These are phyloP conservation scores for Notiomystis cincta DNA, from an alignment of 2,113 vertebrate species.

Conservation along the genomic window DNA sequence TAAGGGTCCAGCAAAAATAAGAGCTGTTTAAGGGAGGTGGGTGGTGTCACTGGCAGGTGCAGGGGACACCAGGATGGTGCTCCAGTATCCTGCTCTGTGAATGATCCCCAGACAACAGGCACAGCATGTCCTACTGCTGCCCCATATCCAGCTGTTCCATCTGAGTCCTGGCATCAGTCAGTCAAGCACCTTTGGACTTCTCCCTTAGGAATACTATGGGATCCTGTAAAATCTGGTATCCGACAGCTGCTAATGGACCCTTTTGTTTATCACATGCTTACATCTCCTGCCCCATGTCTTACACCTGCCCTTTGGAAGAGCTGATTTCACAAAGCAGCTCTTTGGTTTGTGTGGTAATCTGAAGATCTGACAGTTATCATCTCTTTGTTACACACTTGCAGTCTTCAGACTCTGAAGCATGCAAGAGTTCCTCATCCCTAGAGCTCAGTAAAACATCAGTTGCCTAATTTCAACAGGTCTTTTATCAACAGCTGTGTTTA, in stretches of 20 bases:
- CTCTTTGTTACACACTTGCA: neutral
- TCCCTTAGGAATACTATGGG: accelerated
- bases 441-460: neutral
- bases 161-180: neutral
- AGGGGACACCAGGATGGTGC: neutral
- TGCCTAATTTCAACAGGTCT: neutral
- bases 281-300: neutral
- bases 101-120: neutral
- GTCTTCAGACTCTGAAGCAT: neutral
- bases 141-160: neutral
- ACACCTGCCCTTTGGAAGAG: neutral
- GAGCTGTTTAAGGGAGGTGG: neutral
- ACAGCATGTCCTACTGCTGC: neutral
- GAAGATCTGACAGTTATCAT: neutral
- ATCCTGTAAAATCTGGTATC: neutral
- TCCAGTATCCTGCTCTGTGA: no score
- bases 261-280: neutral
- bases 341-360: neutral
- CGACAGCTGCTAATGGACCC: neutral
- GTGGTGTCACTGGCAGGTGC: neutral
- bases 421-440: neutral
- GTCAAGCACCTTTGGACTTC: neutral
- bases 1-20: neutral
- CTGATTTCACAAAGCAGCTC: neutral
- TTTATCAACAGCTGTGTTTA: neutral